These are phyloP conservation scores for Dinocampus coccinellae DNA, from an alignment of 2,888 invertebrate genomes.

Conservation along the genomic window DNA sequence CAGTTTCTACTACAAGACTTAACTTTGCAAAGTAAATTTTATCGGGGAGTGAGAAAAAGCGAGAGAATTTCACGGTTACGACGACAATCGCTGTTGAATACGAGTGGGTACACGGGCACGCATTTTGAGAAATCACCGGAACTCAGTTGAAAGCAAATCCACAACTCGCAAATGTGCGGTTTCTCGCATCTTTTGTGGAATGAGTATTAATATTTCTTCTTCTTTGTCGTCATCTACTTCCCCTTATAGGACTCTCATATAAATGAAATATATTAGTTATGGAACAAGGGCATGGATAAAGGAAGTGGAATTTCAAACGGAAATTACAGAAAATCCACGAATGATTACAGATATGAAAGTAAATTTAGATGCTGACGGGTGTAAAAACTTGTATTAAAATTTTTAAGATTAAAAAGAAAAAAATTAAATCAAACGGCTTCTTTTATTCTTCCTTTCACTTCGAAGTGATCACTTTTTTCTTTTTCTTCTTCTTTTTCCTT, in stretches of 20 bases:
- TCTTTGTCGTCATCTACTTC: neutral
- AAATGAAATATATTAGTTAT: slow-evolving; percentile 23
- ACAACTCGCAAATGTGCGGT: neutral
- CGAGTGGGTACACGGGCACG: no score
- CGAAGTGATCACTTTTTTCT: no score
- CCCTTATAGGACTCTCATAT: neutral
- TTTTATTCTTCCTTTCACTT: no score
- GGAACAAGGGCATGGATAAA: slow-evolving; percentile 3
- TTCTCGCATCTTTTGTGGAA: no score
- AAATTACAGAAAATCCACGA: slow-evolving; percentile 15
- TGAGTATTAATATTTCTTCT: neutral
- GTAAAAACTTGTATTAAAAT: neutral
- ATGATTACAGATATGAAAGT: neutral
- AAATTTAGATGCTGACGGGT: neutral
- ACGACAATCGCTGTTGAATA: no score
- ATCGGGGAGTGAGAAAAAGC: neutral
- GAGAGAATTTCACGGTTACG: neutral
- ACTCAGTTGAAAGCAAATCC: neutral
- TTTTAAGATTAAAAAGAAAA: neutral
- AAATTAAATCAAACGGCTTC: no score
- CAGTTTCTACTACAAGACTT: neutral
- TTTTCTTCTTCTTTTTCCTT: no score
- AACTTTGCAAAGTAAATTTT: slow-evolving; percentile 16
- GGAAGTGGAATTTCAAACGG: slow-evolving; percentile 13
- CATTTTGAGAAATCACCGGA: neutral